Percentiles rank a stretch among this genome's conserved stretches.
Evolutionary conservation across 2,797 vertebrate genomes (phyloP).

Genomic region (Rachycentron canadum): DNA sequence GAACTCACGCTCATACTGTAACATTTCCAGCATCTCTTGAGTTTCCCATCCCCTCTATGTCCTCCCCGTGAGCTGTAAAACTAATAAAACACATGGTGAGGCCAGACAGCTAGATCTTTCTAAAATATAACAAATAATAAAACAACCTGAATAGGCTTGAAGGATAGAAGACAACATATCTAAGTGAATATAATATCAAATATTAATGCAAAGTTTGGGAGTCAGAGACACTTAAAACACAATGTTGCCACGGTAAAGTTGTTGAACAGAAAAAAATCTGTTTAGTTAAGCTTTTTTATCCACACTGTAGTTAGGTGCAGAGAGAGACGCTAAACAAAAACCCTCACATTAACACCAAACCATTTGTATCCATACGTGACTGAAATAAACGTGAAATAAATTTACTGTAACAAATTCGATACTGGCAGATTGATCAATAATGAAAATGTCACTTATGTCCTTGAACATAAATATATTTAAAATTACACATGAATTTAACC

Average conservation of each 20-base stretch:
- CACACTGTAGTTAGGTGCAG: background rate
- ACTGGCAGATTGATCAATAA: conserved; percentile 1
- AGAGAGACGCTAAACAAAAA: background rate
- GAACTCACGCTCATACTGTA: conserved; percentile 19
- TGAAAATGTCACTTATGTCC: no score
- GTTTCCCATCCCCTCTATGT: conserved; percentile 6
- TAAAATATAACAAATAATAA: conserved; percentile 27
- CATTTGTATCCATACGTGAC: no score
- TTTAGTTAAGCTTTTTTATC: background rate
- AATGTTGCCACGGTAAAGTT: background rate
- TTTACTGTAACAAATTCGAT: conserved; percentile 13
- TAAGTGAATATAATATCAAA: conserved; percentile 21
- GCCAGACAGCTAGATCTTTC: conserved; percentile 16
- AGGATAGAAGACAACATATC: background rate
- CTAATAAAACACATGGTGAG: conserved; percentile 42
- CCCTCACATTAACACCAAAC: background rate
- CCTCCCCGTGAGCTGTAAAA: conserved; percentile 8
- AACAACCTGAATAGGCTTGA: background rate
- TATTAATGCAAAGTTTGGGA: background rate
- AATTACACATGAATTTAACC: no score
- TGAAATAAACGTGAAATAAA: background rate
- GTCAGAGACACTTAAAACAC: background rate
- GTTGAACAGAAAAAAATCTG: background rate
- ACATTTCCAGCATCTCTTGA: conserved; percentile 16
- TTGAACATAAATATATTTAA: no score